Conservation (phyloP, 2,113 vertebrate genomes). For the Martes martes region DNA sequence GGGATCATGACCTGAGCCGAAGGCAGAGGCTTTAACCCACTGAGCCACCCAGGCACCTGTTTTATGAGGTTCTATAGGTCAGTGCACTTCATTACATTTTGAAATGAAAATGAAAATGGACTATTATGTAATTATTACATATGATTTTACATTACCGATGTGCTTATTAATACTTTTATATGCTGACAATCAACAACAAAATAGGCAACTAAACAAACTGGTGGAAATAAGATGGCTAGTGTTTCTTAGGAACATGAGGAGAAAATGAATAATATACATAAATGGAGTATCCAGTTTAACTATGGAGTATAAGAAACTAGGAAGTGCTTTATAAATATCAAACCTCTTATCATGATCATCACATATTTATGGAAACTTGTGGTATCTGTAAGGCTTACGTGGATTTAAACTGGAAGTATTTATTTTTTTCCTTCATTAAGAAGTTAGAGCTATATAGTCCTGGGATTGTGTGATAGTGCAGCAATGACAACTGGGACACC, state of each 20-base stretch:
- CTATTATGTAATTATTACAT: neutral
- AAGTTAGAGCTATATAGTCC: neutral
- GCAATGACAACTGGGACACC: neutral
- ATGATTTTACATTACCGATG: neutral
- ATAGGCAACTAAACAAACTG: neutral
- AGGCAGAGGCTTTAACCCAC: too few relatives aligned
- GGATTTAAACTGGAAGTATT: neutral
- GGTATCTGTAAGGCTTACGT: neutral
- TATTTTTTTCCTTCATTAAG: neutral
- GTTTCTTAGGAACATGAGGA: neutral
- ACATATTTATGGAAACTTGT: neutral
- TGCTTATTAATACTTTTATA: neutral
- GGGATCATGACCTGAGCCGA: too few relatives aligned
- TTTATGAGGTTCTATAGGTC: neutral
- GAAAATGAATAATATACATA: neutral
- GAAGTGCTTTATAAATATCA: neutral
- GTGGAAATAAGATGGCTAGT: neutral
- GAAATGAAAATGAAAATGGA: neutral
- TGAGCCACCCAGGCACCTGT: neutral
- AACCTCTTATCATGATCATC: neutral
- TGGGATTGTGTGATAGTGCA: neutral
- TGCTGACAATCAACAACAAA: neutral
- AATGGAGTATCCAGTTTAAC: neutral
- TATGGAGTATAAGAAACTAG: neutral
- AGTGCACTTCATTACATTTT: neutral